phyloP scores from a whole-genome alignment of 2,888 invertebrate genomes.

The Drepanosiphum platanoidis region DNA sequence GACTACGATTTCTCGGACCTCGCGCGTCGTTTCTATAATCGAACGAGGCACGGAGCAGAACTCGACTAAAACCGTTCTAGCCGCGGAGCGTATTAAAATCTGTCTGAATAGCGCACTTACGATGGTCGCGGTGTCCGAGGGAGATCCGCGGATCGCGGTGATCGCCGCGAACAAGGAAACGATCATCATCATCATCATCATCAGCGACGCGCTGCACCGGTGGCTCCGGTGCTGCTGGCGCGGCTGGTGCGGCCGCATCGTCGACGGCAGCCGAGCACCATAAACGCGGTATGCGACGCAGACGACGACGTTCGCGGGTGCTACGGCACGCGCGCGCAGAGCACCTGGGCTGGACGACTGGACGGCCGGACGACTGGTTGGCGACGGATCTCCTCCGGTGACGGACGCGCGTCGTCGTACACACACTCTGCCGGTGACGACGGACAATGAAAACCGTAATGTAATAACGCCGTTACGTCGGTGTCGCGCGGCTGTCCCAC shows the following conservation, averaged over 20 bases:
- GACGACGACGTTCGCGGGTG: background rate
- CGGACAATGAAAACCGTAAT: background rate
- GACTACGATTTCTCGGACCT: background rate
- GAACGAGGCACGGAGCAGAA: background rate
- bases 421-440: background rate
- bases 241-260: slow-evolving; percentile 48
- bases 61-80: no score
- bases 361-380: background rate
- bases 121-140: background rate
- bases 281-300: slow-evolving; percentile 18
- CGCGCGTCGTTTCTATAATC: background rate
- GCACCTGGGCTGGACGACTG: no score
- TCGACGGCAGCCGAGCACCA: slow-evolving; percentile 38
- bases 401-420: background rate
- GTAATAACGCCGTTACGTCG: background rate
- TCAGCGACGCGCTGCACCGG: background rate
- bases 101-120: background rate
- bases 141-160: background rate
- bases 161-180: background rate
- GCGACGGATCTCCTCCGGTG: no score
- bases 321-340: background rate
- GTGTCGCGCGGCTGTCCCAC: background rate
- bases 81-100: background rate
- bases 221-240: slow-evolving; percentile 4
- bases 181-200: background rate